These are phyloP conservation scores for Vulpes lagopus DNA, from an alignment of 2,113 vertebrate species.

Conservation along the genomic window DNA sequence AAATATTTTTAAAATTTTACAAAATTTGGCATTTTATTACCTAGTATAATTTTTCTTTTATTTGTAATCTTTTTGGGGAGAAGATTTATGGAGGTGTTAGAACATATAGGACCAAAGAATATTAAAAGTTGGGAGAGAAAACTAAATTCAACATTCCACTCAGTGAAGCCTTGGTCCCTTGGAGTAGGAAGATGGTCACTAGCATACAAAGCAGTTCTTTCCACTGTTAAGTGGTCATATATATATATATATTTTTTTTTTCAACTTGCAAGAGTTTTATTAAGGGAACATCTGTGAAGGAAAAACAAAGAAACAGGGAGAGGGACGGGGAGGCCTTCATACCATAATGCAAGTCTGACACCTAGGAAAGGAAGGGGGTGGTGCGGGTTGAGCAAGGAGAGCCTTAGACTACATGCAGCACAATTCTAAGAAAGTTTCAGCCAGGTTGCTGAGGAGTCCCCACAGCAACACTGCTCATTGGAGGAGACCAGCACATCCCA, in stretches of 20 bases:
- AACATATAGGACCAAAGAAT: not conserved
- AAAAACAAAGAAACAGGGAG: not conserved
- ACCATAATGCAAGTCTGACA: not conserved
- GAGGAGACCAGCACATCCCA: not conserved
- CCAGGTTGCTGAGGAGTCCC: not conserved
- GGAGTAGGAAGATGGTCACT: not conserved
- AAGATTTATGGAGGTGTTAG: not conserved
- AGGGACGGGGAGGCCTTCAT: not conserved
- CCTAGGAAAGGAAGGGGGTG: not conserved
- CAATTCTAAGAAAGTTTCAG: not conserved
- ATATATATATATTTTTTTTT: not conserved
- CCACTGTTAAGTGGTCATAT: not conserved
- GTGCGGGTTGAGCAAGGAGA: not conserved
- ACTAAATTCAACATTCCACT: not conserved
- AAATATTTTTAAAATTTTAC: constrained; percentile 32
- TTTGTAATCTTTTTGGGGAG: not conserved
- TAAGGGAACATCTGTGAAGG: constrained; percentile 19
- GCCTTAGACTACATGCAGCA: not conserved
- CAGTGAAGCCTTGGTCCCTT: not conserved
- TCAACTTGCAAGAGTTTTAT: constrained; percentile 39
- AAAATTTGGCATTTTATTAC: not conserved
- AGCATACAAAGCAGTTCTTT: not conserved
- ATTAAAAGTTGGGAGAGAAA: not conserved
- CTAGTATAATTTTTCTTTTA: not conserved
- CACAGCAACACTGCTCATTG: not conserved